These are phyloP conservation scores for Aleiodes leptofemur DNA, from an alignment of 2,888 invertebrate species.

Conservation along the genomic window DNA sequence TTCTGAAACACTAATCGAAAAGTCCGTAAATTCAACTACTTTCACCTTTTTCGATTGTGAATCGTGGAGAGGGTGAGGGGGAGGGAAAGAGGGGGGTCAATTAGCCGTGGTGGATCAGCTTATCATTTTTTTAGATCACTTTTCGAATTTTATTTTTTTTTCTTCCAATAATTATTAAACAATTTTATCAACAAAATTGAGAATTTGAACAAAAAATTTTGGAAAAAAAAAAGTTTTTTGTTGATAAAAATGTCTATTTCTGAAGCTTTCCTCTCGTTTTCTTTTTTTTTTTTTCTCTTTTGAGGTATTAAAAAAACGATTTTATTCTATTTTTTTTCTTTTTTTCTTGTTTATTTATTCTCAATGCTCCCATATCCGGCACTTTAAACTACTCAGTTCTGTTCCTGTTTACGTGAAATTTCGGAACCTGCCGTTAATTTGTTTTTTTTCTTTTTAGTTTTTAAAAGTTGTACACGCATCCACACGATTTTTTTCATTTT, in stretches of 20 bases:
- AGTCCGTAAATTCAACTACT: no score
- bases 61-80: no score
- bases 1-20: no score
- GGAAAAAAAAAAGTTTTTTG: neutral
- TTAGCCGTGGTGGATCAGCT: no score
- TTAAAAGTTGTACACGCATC: conserved; percentile 36
- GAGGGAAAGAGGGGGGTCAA: no score
- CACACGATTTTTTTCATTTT: conserved; percentile 40
- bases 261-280: no score
- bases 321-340: conserved; percentile 43
- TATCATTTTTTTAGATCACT: no score
- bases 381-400: conserved; percentile 62
- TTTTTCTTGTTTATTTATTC: conserved; percentile 38
- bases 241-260: no score
- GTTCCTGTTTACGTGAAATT: conserved; percentile 54
- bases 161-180: no score
- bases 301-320: conserved; percentile 40
- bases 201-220: no score
- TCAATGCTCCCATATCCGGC: conserved; percentile 48
- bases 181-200: neutral
- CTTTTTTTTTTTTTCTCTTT: conserved; percentile 1
- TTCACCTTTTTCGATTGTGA: no score
- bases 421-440: conserved; percentile 51
- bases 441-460: conserved; percentile 35
- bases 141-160: no score